phyloP scores from a whole-genome alignment of 1,140 invertebrate genomes.

The Calosoma granatense region DNA sequence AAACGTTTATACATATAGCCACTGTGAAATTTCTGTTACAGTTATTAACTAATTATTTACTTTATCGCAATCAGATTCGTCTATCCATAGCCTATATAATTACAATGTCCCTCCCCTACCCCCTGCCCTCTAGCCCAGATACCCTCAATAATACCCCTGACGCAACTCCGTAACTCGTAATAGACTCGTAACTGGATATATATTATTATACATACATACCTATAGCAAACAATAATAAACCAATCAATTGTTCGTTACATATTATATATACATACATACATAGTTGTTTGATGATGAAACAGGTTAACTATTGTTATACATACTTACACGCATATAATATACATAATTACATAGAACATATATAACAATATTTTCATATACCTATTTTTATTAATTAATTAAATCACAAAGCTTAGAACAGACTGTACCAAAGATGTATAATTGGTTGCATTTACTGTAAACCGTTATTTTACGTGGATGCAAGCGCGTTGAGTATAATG shows the following conservation, averaged over 20 bases:
- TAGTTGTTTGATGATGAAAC: conserved; percentile 6
- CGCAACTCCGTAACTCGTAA: too few species aligned
- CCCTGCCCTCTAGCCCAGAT: too few species aligned
- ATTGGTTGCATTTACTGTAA: conserved; percentile 5
- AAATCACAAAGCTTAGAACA: conserved; percentile 6
- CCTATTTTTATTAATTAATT: conserved; percentile 2
- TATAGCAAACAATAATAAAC: too few species aligned
- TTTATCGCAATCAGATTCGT: neutral
- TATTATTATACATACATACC: too few species aligned
- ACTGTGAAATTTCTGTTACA: neutral
- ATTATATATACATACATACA: too few species aligned
- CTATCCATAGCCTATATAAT: neutral
- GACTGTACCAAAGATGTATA: conserved; percentile 7
- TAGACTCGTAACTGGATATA: too few species aligned
- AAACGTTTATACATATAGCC: conserved; percentile 2
- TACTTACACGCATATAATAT: neutral
- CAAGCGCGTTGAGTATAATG: conserved; percentile 5
- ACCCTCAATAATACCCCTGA: too few species aligned
- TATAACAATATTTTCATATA: conserved; percentile 2
- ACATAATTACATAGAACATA: conserved; percentile 3
- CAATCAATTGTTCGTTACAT: too few species aligned
- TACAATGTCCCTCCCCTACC: too few species aligned
- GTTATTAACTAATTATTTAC: conserved; percentile 1
- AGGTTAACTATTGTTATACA: conserved; percentile 4
- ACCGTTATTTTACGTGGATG: conserved; percentile 1